Base-by-base conservation (phyloP, 2,113 vertebrate genomes). In the Ictalurus furcatus region DNA sequence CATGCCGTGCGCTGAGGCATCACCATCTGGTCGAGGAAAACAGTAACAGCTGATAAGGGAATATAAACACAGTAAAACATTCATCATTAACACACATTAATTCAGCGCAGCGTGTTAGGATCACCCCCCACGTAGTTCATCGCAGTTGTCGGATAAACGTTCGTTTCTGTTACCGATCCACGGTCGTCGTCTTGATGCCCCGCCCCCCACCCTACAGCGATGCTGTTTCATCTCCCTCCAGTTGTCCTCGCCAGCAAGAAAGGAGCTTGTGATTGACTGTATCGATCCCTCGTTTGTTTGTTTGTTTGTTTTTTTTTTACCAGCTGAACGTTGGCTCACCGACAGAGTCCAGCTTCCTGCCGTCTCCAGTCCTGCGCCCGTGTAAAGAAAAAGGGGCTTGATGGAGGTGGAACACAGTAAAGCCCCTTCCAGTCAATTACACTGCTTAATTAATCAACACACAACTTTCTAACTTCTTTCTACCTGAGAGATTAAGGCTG, bases 361-460 rank as follows among this genome's bases (percentile, higher is more conserved):
- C 67, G 7, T 61, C 54, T 40, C 54, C 56, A 56, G 8, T 25
- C 34, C 82, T 16, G 52, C 56, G 25, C 58, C 19, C 34, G n/a
- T 52, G 4, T 69, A 54, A 40, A 83, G 81, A 17, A 23, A 23
- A 34, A 48, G 44, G 0, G 28, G 6, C 1, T 9, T 85, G 82
- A 52, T 16, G 56, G 74, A 88, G 82, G 85, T 81, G 89, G 78
- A 59, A 74, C 5, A 5, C n/a, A 71, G 87, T 30, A 23, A 91
- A 91, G 65, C 88, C 86, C 71, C 56, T 73, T 81, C 4, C 25
- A 86, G 61, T 76, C 17, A 87, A 81, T 90, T 80, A 88, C 14
- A 59, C 78, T 54, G 28, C 25, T 76, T 88, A 91, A 90, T 92
- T 87, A 89, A 93, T 89, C 85, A 90, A 79, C 40, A 56, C 90